Evolutionary conservation across 2,797 vertebrate species (phyloP).

Genomic region (Liparis tanakae): DNA sequence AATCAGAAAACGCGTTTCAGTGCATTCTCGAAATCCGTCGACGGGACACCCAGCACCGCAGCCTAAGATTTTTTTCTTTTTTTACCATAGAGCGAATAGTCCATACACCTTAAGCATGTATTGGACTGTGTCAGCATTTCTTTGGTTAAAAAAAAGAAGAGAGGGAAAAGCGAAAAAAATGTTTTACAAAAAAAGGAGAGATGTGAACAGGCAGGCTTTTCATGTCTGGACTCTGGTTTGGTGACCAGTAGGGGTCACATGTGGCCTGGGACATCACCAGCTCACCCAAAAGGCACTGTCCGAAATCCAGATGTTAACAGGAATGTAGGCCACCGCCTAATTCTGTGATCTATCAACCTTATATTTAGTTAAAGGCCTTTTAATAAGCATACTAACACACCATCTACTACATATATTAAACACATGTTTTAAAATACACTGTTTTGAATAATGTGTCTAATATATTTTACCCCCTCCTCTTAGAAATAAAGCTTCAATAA

Average conservation of each 20-base stretch:
- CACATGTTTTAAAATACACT: neutral
- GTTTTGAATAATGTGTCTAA: neutral
- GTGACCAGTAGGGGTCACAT: constrained; percentile 66
- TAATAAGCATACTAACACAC: neutral
- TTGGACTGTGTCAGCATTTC: constrained; percentile 62
- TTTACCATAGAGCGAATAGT: constrained; percentile 35
- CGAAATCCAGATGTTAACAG: constrained; percentile 20
- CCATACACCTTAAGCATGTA: constrained; percentile 24
- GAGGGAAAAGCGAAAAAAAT: constrained; percentile 3
- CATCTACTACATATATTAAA: neutral
- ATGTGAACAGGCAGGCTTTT: constrained; percentile 10
- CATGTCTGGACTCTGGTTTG: neutral
- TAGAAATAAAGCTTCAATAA: neutral
- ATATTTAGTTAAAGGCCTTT: neutral
- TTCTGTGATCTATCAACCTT: neutral
- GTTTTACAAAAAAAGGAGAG: constrained; percentile 15
- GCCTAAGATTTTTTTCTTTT: constrained; percentile 28
- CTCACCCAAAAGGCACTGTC: neutral
- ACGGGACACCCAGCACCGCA: constrained; percentile 46
- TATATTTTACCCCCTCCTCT: neutral
- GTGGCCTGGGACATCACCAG: constrained; percentile 23
- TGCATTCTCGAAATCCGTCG: constrained; percentile 47
- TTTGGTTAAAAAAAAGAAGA: constrained; percentile 18
- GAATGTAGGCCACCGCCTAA: neutral
- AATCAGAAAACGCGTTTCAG: constrained; percentile 44